Base-by-base conservation (phyloP, 2,113 vertebrate species). In the Hippocampus zosterae region DNA sequence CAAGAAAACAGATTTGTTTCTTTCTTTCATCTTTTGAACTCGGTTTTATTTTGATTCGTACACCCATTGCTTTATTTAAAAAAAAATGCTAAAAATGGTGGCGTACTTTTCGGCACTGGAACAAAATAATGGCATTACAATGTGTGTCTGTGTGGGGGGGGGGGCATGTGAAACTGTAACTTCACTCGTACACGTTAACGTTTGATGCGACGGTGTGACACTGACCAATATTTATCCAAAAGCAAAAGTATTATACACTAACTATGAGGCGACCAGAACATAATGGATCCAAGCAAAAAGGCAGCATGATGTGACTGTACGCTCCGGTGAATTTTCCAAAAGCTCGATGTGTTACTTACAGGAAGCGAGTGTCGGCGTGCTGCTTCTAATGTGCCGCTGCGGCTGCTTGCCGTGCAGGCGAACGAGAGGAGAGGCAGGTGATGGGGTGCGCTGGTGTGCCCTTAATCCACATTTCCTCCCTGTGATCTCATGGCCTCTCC, bases 381-480 rank as follows among this genome's bases (percentile, higher is more conserved):
- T 84, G 87, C 55, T 84, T 87, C 75, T 76, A 69, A 73, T 57
- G 79, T 73, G 69, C 73, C 42, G 60, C 70, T 70, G 83, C 61
- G 76, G 72, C 75, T 79, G 74, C 77, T 85, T 77, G 88, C 73
- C 70, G 83, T 56, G 74, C 72, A 79, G 71, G 70, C 68, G 62
- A 74, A 78, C 69, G 69, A 67, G 64, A 73, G 9, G 70, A 76
- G 72, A 76, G 67, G 71, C 71, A 68, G 79, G 61, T 76, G 72
- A 70, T 69, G 68, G 65, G 68, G 67, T 79, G 81, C 81, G 75
- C 81, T 65, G 77, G 72, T 74, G 79, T 83, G 77, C 77, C 70
- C 68, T 78, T 83, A 85, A 81, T 85, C 90, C 87, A 87, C 91
- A 92, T 92, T 19, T 85, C 89, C 57, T 60, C 15, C 83, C 73